Percentiles rank a stretch among this genome's conserved stretches.
phyloP scores from a whole-genome alignment of 2,113 vertebrate species.

The Oryzias javanicus region DNA sequence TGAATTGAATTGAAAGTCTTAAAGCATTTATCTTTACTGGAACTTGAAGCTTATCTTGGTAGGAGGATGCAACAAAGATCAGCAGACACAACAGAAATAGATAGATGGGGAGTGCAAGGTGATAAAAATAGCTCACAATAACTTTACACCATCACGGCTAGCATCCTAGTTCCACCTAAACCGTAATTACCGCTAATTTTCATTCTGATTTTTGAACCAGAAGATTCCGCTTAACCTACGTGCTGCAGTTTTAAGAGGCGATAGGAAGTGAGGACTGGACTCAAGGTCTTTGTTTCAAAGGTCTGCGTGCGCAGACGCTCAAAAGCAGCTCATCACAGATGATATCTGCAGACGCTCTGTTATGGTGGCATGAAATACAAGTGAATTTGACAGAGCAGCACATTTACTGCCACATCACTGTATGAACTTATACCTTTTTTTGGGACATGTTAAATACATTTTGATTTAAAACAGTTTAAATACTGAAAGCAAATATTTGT shows the following conservation, averaged over 20 bases:
- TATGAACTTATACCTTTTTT: background rate
- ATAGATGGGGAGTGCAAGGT: background rate
- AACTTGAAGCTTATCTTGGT: background rate
- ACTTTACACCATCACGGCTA: background rate
- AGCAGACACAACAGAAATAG: slow-evolving; percentile 17
- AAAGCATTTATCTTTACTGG: too few relatives aligned
- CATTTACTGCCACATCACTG: background rate
- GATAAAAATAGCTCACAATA: background rate
- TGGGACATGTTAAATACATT: too few relatives aligned
- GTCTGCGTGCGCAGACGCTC: background rate
- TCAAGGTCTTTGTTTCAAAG: background rate
- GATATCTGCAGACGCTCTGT: background rate
- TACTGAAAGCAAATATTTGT: too few relatives aligned
- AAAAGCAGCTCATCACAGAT: background rate
- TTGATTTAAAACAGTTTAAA: too few relatives aligned
- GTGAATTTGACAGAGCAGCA: background rate
- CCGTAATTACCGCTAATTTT: background rate
- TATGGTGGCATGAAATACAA: background rate
- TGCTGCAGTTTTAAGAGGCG: background rate
- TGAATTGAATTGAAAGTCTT: too few relatives aligned
- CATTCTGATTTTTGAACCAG: background rate
- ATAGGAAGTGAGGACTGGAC: background rate
- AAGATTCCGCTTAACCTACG: background rate
- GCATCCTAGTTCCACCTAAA: background rate
- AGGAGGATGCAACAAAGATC: slow-evolving; percentile 8